Conservation (phyloP, 2,113 vertebrate species). For the Gavialis gangeticus region DNA sequence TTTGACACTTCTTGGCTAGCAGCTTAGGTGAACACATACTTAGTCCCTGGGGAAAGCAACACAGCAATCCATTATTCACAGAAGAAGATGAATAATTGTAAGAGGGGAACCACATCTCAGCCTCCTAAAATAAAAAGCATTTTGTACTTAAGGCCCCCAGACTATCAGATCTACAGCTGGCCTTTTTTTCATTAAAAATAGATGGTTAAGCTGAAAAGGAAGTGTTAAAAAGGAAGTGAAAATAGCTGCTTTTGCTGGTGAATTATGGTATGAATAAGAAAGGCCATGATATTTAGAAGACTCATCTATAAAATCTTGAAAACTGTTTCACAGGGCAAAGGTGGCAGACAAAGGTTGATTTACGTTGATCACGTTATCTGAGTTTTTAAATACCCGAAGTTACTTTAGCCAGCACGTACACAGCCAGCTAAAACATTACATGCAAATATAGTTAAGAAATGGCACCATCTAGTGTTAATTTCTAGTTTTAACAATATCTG, state of each 20-base stretch:
- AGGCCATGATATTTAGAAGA: background rate
- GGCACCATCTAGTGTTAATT: slow-evolving; percentile 63
- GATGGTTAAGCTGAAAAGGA: background rate
- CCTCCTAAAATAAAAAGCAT: background rate
- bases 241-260: background rate
- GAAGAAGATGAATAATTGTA: background rate
- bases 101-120: background rate
- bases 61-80: background rate
- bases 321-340: background rate
- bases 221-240: slow-evolving; percentile 25
- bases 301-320: background rate
- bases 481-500: background rate
- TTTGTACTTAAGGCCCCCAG: background rate
- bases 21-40: background rate
- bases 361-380: background rate
- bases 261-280: background rate
- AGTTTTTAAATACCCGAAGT: background rate
- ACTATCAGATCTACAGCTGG: background rate
- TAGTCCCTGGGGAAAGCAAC: background rate
- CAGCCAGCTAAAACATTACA: background rate
- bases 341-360: background rate
- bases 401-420: background rate
- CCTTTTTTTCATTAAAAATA: background rate
- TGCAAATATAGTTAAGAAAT: background rate
- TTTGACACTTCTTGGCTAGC: background rate